Evolutionary conservation across 2,113 vertebrate genomes (phyloP).

Genomic region (Drymodes brunneopygia): DNA sequence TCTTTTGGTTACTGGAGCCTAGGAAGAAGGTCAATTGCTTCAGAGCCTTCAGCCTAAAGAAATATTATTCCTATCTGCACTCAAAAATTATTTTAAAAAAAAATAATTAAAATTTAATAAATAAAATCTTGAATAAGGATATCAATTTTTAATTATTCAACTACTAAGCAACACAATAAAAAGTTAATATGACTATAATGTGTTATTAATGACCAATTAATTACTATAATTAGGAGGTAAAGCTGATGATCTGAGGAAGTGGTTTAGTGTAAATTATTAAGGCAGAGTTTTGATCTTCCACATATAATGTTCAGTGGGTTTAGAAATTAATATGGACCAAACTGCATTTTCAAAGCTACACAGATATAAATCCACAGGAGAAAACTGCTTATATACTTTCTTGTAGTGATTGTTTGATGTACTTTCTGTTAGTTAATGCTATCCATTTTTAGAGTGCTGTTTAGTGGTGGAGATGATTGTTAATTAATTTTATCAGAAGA

Average conservation of each 20-base stretch:
- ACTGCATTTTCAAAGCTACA: not conserved
- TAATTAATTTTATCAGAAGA: not conserved
- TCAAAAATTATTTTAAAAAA: not conserved
- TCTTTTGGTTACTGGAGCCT: not conserved
- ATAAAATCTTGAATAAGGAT: not conserved
- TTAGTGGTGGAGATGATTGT: not conserved
- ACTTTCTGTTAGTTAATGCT: not conserved
- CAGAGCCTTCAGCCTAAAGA: not conserved
- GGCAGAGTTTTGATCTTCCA: not conserved
- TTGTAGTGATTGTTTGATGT: not conserved
- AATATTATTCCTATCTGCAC: not conserved
- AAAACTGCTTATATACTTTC: not conserved
- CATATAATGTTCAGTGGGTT: not conserved
- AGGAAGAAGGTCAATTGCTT: not conserved
- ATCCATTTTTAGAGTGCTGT: not conserved
- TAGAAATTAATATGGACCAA: not conserved
- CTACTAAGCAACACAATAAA: not conserved
- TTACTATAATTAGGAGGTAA: not conserved
- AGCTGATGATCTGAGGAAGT: not conserved
- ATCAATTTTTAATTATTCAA: not conserved
- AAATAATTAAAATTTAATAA: not conserved
- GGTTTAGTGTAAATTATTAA: not conserved
- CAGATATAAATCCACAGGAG: not conserved
- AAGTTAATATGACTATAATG: not conserved
- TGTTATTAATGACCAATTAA: constrained; percentile 38